Conservation (phyloP, 2,113 vertebrate species). For the Prochilodus magdalenae region DNA sequence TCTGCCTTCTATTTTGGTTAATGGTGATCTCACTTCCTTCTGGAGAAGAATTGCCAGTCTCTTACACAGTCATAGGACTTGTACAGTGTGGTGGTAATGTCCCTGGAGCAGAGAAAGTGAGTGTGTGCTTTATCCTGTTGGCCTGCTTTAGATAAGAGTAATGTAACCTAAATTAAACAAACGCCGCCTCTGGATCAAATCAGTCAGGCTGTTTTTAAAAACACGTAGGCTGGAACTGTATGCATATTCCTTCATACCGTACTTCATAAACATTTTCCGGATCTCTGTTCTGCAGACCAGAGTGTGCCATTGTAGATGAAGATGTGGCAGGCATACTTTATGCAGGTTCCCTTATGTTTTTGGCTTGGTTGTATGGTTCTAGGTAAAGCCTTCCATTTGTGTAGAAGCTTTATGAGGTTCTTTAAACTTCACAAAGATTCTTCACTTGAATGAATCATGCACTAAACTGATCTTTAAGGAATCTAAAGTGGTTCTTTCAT, state of each 20-base stretch:
- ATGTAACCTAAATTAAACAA: conserved; percentile 25
- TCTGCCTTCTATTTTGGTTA: background rate
- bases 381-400: background rate
- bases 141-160: conserved; percentile 14
- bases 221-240: background rate
- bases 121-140: background rate
- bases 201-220: background rate
- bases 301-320: background rate
- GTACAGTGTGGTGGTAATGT: background rate
- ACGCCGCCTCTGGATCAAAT: conserved; percentile 1
- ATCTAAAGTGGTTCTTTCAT: background rate
- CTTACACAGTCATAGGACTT: background rate
- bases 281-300: background rate
- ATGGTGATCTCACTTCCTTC: conserved; percentile 5
- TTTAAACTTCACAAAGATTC: background rate
- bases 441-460: background rate
- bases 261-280: conserved; percentile 19
- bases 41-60: background rate
- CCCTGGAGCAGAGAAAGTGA: background rate
- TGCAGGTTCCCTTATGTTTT: background rate
- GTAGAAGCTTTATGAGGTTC: background rate
- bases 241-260: background rate
- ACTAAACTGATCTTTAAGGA: background rate
- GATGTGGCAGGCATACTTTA: background rate
- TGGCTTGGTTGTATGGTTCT: background rate